Conservation (phyloP, 2,113 vertebrate species). For the Triplophysa rosa region DNA sequence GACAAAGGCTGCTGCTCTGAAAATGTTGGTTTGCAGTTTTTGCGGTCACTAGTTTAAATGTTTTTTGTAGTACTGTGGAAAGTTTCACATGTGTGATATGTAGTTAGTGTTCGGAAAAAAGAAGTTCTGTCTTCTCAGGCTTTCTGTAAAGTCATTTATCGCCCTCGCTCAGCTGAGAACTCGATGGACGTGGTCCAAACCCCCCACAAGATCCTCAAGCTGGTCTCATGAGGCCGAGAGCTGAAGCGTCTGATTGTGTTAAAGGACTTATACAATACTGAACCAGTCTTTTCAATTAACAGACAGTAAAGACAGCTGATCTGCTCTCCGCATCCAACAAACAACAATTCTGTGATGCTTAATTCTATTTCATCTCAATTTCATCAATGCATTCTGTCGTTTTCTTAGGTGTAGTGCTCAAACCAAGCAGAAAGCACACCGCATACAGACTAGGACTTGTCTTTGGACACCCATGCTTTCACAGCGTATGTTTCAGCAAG, state of each 20-base stretch:
- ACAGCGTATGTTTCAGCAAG: conserved; percentile 67
- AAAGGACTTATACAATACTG: too few relatives aligned
- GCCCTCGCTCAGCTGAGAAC: conserved; percentile 67
- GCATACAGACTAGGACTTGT: conserved; percentile 7
- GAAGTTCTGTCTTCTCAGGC: not conserved
- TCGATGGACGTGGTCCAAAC: conserved; percentile 62
- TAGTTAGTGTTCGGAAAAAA: too few relatives aligned
- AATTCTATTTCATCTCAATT: not conserved
- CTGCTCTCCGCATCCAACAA: conserved; percentile 57
- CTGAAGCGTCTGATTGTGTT: conserved; percentile 35
- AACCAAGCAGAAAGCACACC: not conserved
- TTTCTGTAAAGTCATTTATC: conserved; percentile 43
- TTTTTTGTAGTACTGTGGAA: too few relatives aligned
- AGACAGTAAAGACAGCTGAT: conserved; percentile 38
- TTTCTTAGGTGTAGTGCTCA: not conserved
- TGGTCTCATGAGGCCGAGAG: conserved; percentile 32
- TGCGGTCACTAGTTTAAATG: too few relatives aligned
- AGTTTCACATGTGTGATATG: too few relatives aligned
- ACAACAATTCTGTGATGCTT: not conserved
- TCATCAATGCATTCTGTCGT: not conserved
- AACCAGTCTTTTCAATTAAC: not conserved
- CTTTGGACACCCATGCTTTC: conserved; percentile 4
- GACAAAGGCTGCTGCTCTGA: too few relatives aligned
- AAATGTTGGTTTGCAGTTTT: too few relatives aligned
- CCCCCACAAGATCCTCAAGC: conserved; percentile 59